A percentile compares a stretch with the other conserved stretches of the same genome.
phyloP scores from a whole-genome alignment of 2,113 vertebrate species.

The Thamnophis sirtalis region DNA sequence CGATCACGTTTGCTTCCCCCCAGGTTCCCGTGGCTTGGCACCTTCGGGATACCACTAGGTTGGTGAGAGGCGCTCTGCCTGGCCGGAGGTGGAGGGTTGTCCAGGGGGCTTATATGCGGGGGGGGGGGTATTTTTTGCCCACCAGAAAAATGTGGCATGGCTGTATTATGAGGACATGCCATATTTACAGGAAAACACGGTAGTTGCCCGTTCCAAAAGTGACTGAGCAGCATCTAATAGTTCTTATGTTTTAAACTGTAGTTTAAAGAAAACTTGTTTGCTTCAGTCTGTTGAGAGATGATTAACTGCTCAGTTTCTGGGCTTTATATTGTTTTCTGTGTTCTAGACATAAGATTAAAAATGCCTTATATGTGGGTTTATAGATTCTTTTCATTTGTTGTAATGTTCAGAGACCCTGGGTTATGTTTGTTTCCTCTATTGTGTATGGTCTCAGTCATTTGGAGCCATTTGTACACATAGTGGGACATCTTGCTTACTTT shows the following conservation, averaged over 20 bases:
- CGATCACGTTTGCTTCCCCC: no score
- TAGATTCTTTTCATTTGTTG: background rate
- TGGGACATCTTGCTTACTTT: background rate
- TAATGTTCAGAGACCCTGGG: background rate
- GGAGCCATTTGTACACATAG: background rate
- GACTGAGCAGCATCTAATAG: background rate
- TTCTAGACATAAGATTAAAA: background rate
- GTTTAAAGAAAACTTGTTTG: background rate
- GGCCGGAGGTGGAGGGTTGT: no score
- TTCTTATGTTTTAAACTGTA: background rate
- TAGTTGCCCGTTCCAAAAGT: background rate
- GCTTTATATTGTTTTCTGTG: background rate
- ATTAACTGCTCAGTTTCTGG: background rate
- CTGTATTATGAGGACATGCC: no score
- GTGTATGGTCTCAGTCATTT: background rate
- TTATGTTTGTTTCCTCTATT: background rate
- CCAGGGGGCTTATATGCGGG: no score
- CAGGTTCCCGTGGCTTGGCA: no score
- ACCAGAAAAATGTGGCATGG: no score
- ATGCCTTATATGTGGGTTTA: background rate
- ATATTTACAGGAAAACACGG: no score
- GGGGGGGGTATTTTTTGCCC: no score
- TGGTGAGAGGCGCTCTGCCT: no score
- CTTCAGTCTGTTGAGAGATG: background rate
- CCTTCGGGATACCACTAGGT: no score